Conservation (phyloP, 2,113 vertebrate genomes). For the Mugil cephalus region DNA sequence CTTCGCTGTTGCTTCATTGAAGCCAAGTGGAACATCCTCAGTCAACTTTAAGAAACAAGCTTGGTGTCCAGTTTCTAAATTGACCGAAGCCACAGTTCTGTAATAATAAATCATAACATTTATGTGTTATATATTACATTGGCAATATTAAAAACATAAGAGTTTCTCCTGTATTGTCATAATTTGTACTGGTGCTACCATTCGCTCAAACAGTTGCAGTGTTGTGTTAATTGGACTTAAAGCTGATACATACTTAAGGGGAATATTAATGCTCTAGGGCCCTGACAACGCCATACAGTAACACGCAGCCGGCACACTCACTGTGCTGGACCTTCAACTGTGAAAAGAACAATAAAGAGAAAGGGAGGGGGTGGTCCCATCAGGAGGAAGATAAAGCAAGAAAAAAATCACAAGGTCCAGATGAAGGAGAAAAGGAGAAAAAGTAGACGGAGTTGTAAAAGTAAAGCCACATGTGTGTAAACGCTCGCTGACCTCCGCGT, state of each 20-base stretch:
- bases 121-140: too few species aligned
- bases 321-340: neutral
- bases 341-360: constrained; percentile 14
- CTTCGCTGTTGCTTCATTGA: constrained; percentile 32
- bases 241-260: too few species aligned
- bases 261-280: neutral
- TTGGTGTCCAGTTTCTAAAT: constrained; percentile 18
- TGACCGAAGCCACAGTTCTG: neutral
- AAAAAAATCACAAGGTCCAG: constrained; percentile 26
- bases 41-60: constrained; percentile 35
- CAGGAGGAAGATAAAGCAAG: constrained; percentile 23
- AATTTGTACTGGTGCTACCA: too few species aligned
- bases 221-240: too few species aligned
- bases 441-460: constrained; percentile 71
- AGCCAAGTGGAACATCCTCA: constrained; percentile 44
- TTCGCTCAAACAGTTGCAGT: neutral
- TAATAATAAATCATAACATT: too few species aligned
- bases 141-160: neutral
- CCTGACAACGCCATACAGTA: neutral
- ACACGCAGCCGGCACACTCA: constrained; percentile 1
- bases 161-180: neutral
- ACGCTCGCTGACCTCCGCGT: constrained; percentile 77
- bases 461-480: constrained; percentile 83
- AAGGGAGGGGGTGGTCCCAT: neutral
- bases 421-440: constrained; percentile 57